phyloP scores from a whole-genome alignment of 2,888 invertebrate species.

The Peribatodes rhomboidaria region DNA sequence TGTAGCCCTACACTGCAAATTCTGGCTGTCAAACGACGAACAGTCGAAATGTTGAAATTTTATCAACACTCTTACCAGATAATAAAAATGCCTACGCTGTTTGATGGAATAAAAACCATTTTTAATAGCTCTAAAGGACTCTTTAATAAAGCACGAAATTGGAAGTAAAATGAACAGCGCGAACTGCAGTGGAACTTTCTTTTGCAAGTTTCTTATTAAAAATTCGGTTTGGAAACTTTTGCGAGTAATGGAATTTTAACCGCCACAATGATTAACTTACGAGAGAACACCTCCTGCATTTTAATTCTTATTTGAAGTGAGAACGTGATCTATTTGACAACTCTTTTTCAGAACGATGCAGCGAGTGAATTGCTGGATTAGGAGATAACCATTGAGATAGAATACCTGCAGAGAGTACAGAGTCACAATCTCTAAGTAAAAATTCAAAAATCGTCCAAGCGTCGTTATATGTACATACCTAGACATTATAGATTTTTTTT shows the following conservation, averaged over 20 bases:
- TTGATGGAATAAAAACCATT: constrained; percentile 4
- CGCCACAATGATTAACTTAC: constrained; percentile 68
- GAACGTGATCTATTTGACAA: constrained; percentile 18
- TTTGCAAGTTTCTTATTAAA: constrained; percentile 73
- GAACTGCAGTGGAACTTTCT: constrained; percentile 53
- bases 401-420: too few relatives aligned
- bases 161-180: constrained; percentile 62
- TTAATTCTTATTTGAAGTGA: constrained; percentile 35
- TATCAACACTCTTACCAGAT: neutral
- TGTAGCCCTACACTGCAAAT: too few relatives aligned
- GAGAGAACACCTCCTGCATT: constrained; percentile 51
- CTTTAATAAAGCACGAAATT: constrained; percentile 44
- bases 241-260: constrained; percentile 76
- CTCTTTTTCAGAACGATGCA: neutral
- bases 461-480: too few relatives aligned
- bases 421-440: too few relatives aligned
- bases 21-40: too few relatives aligned
- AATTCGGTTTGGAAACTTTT: constrained; percentile 71
- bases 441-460: too few relatives aligned
- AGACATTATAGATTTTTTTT: too few relatives aligned
- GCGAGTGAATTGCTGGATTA: neutral
- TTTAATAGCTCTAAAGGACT: constrained; percentile 19
- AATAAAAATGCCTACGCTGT: neutral
- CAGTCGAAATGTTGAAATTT: neutral
- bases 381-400: too few relatives aligned